Conservation (phyloP, 2,888 invertebrate genomes). For the Limenitis camilla region DNA sequence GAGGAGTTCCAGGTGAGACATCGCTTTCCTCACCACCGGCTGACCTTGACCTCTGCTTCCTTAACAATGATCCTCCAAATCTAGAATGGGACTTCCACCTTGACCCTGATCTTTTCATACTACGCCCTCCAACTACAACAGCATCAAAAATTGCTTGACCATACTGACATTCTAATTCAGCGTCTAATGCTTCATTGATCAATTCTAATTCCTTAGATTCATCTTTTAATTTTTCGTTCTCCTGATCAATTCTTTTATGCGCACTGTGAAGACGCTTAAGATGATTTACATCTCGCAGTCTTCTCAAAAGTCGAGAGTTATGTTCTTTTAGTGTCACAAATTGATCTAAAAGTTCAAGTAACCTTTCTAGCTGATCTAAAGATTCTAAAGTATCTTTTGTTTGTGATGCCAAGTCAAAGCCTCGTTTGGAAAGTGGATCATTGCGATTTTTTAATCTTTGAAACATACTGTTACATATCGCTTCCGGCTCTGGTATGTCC, state of each 20-base stretch:
- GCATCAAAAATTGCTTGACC: conserved; percentile 78
- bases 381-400: conserved; percentile 77
- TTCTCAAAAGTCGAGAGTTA: conserved; percentile 78
- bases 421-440: conserved; percentile 67
- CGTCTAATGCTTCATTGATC: conserved; percentile 67
- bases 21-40: conserved; percentile 78
- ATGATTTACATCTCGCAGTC: conserved; percentile 82
- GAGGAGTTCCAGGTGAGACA: conserved; percentile 48
- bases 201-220: conserved; percentile 54
- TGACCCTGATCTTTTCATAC: conserved; percentile 66
- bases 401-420: conserved; percentile 71
- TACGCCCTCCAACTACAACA: conserved; percentile 73
- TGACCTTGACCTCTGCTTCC: conserved; percentile 79
- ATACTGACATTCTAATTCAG: conserved; percentile 77
- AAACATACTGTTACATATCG: conserved; percentile 57
- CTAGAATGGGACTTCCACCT: conserved; percentile 66
- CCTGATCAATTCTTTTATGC: conserved; percentile 66
- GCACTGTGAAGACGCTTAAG: conserved; percentile 78
- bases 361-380: conserved; percentile 85
- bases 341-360: conserved; percentile 85
- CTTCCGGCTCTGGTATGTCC: conserved; percentile 48
- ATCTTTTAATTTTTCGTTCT: conserved; percentile 52
- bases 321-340: conserved; percentile 82
- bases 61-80: conserved; percentile 67
- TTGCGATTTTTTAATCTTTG: conserved; percentile 55